Evolutionary conservation across 37 sponge, comb jelly and placozoan species (phyloP).

Genomic region (Ephydatia muelleri): DNA sequence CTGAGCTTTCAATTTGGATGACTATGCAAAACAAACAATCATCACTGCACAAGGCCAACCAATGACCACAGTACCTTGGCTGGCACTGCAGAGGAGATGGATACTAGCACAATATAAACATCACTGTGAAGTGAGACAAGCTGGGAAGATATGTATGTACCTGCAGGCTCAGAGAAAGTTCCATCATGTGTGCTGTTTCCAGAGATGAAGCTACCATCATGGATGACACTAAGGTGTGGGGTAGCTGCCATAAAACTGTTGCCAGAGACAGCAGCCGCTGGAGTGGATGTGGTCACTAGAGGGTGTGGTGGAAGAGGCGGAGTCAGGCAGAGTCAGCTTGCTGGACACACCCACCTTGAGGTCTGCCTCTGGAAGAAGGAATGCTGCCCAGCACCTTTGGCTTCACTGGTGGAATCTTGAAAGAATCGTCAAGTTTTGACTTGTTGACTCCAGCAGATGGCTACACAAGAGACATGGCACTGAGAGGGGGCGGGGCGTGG

Average conservation of each 20-base stretch:
- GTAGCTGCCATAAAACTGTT: too few relatives aligned
- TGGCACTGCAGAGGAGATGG: too few relatives aligned
- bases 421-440: constrained; percentile 2
- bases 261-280: neutral
- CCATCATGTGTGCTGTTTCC: neutral
- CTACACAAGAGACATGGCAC: neutral
- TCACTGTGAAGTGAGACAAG: neutral
- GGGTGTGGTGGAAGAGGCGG: neutral
- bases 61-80: too few relatives aligned
- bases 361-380: constrained; percentile 2
- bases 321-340: too few relatives aligned
- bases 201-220: constrained; percentile 8
- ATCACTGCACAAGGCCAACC: too few relatives aligned
- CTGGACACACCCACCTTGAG: neutral
- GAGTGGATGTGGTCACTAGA: constrained; percentile 1
- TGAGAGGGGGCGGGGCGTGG: too few relatives aligned
- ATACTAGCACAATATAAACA: too few relatives aligned
- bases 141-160: neutral
- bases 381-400: neutral
- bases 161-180: neutral
- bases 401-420: neutral
- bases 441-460: constrained; percentile 2
- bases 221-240: neutral
- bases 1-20: too few relatives aligned
- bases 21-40: too few relatives aligned